Evolutionary conservation across 2,113 vertebrate species (phyloP).

Genomic region (Anhinga anhinga): DNA sequence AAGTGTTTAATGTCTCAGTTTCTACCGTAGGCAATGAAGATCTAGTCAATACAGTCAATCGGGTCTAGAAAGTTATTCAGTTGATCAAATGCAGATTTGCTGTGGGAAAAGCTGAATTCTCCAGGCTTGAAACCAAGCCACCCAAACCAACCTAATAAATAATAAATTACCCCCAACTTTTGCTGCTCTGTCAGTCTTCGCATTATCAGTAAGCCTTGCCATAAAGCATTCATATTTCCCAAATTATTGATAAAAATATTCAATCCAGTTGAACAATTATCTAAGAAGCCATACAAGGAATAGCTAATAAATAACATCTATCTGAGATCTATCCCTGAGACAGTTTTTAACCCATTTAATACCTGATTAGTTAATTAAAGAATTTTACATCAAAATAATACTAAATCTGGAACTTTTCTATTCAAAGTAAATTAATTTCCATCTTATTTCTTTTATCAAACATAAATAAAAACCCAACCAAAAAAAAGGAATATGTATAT

Average conservation of each 20-base stretch:
- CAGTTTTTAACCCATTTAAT: neutral
- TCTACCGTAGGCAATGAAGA: neutral
- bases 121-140: neutral
- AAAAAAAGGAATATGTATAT: neutral
- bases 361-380: neutral
- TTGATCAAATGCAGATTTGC: neutral
- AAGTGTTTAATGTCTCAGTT: neutral
- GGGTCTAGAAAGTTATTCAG: neutral
- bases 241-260: neutral
- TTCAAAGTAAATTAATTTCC: neutral
- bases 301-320: neutral
- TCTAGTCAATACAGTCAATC: neutral
- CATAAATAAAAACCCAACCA: neutral
- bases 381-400: neutral
- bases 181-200: neutral
- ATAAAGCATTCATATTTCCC: neutral
- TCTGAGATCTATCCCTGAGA: neutral
- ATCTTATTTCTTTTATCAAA: neutral
- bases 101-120: neutral
- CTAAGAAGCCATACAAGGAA: neutral
- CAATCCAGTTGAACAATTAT: neutral
- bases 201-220: neutral
- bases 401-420: neutral
- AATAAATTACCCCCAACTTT: neutral
- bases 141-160: neutral